Base-by-base conservation (phyloP, 2,113 vertebrate genomes). In the Triplophysa tibetana region DNA sequence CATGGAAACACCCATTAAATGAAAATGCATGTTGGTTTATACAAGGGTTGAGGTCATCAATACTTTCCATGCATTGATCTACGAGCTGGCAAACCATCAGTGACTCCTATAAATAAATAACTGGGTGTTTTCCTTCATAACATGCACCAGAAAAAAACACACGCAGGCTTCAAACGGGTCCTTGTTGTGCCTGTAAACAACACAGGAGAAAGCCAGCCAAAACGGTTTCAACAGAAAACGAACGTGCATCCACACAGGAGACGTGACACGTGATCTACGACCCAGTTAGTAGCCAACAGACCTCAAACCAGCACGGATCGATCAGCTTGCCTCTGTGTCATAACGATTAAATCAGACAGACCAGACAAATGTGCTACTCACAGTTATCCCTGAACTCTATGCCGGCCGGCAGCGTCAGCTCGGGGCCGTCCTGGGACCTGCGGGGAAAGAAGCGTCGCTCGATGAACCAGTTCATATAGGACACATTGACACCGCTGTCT, bases 351-450 rank as follows among this genome's bases (percentile, higher is more conserved):
- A 38, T 38, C 7, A 45, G 43, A 45, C 4, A 0, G 11, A 45
- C 43, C 43, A 21, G 17, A 29, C 21, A 11, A 21, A 80, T 50
- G 38, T 14, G 69, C 29, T 87, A 97, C 98, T 97, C 84, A 99
- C 98, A 95, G 81, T 94, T 98, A 88, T 99, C 98, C 91, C 96
- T 93, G 92, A 98, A 98, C 89, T 99, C 96, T 73, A 98, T 95
- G 91, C 96, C 94, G 73, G 98, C 98, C 65, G 98, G 98, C 80
- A 99, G 88, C 23, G 92, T 93, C 86, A 95, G 77, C 81, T 98
- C 98, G 1, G 94, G 94, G 50, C 86, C 65, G 56, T 98, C 96
- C 89, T 96, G 96, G 84, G 93, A 78, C 91, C 98, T 99, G 89
- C 14, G 82, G 78, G 81, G 86, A 87, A 64, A 89, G 1, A 14